Conservation (phyloP, 2,113 vertebrate species). For the Lagopus muta region DNA sequence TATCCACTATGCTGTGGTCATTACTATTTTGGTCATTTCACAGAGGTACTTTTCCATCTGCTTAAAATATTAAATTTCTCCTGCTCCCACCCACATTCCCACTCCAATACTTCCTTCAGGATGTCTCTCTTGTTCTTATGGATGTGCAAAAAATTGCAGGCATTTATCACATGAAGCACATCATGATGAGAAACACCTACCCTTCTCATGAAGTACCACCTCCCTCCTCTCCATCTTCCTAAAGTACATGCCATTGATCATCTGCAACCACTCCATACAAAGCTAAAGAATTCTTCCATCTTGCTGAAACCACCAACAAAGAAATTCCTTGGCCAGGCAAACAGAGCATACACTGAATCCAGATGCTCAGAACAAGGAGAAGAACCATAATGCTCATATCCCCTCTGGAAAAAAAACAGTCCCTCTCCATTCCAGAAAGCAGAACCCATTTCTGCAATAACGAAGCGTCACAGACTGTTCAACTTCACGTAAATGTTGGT, state of each 20-base stretch:
- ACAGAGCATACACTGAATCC: background rate
- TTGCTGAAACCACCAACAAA: conserved; percentile 12
- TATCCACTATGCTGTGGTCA: conserved; percentile 6
- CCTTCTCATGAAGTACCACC: conserved; percentile 42
- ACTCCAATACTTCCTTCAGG: conserved; percentile 49
- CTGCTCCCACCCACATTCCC: conserved; percentile 32
- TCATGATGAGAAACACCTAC: conserved; percentile 60
- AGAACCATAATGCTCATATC: background rate
- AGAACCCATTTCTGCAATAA: background rate
- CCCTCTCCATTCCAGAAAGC: background rate
- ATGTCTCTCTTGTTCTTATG: background rate
- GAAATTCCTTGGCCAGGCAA: background rate
- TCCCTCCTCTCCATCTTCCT: conserved; percentile 45
- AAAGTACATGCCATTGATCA: conserved; percentile 36
- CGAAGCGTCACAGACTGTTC: background rate
- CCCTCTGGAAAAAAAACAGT: background rate
- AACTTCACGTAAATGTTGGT: background rate
- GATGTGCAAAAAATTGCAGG: conserved; percentile 26
- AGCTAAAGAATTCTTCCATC: conserved; percentile 31
- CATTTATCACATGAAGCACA: conserved; percentile 45
- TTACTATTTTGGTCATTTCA: conserved; percentile 36
- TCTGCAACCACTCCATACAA: conserved; percentile 31
- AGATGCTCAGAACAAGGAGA: conserved; percentile 13
- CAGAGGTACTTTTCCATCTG: conserved; percentile 11
- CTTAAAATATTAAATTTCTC: conserved; percentile 43